phyloP scores from a whole-genome alignment of 2,797 vertebrate genomes.

The Labeo calbasu region DNA sequence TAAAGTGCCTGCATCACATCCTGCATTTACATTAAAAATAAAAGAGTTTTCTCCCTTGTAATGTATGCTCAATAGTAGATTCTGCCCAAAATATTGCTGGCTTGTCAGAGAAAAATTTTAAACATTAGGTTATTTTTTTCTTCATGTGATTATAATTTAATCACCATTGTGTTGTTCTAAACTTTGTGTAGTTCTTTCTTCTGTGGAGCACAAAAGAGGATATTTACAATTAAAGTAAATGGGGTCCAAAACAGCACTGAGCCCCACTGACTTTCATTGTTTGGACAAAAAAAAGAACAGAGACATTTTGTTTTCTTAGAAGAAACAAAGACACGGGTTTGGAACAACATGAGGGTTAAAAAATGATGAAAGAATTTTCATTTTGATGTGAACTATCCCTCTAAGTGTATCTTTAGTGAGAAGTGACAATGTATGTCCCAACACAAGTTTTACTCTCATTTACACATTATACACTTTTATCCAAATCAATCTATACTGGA shows the following conservation, averaged over 20 bases:
- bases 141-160: not conserved
- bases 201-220: not conserved
- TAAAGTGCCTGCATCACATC: not conserved
- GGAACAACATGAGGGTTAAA: not conserved
- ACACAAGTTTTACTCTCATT: not conserved
- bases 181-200: not conserved
- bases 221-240: not conserved
- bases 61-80: not conserved
- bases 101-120: not conserved
- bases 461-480: not conserved
- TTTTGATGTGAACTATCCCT: not conserved
- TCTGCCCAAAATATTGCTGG: not conserved
- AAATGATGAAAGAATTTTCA: not conserved
- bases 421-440: not conserved
- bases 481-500: not conserved
- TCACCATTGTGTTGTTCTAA: not conserved
- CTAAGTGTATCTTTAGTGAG: not conserved
- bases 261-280: not conserved
- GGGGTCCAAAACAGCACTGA: not conserved
- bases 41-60: not conserved
- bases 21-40: not conserved
- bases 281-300: not conserved
- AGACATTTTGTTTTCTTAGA: not conserved
- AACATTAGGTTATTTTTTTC: not conserved
- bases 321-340: not conserved